These are phyloP conservation scores for Caenorhabditis virilis DNA, from an alignment of 2,888 invertebrate species.

Conservation along the genomic window DNA sequence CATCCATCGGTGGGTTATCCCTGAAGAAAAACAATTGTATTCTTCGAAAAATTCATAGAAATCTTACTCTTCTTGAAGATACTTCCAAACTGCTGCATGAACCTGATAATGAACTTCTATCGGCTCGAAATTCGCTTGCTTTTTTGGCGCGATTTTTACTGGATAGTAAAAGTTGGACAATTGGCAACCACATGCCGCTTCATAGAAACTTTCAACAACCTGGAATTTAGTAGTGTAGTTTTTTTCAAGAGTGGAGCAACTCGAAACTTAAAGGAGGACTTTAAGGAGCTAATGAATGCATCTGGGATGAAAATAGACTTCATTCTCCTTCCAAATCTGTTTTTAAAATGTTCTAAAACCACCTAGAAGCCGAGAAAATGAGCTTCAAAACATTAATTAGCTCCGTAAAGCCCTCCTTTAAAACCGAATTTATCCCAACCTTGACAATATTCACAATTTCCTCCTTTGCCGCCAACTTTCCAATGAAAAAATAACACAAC, in stretches of 20 bases:
- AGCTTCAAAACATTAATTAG: neutral
- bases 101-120: constrained; percentile 55
- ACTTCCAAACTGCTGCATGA: constrained; percentile 42
- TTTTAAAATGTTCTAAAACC: no score
- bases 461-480: constrained; percentile 42
- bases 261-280: no score
- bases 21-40: constrained; percentile 3
- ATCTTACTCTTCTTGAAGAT: constrained; percentile 8
- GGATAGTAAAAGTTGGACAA: constrained; percentile 47
- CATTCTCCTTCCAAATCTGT: no score
- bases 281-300: no score
- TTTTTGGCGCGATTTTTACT: constrained; percentile 38
- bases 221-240: no score
- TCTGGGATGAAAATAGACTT: no score
- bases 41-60: neutral
- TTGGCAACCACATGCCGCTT: constrained; percentile 52
- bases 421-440: no score
- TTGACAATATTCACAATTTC: constrained; percentile 26
- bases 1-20: constrained; percentile 20
- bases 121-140: constrained; percentile 51
- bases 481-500: constrained; percentile 50
- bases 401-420: no score
- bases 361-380: neutral
- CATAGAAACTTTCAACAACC: constrained; percentile 48
- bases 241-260: no score